Conservation (phyloP, 2,888 invertebrate species). For the Epinotia demarniana region DNA sequence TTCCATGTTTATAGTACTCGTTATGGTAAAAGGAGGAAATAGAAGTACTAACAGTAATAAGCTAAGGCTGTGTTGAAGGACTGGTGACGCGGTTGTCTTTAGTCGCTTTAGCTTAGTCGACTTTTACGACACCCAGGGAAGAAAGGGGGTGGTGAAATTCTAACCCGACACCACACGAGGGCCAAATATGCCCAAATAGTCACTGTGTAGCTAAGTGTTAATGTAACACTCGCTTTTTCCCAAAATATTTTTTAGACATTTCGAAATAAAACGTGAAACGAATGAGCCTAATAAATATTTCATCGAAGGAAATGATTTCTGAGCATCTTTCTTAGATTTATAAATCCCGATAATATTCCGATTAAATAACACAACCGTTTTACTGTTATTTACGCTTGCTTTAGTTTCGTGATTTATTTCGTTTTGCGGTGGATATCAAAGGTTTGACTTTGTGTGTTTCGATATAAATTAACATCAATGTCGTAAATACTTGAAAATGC, state of each 20-base stretch:
- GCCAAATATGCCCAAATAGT: too few species aligned
- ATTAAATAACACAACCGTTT: conserved; percentile 3
- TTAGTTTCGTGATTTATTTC: background rate
- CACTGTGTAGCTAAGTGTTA: too few species aligned
- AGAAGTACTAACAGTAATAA: background rate
- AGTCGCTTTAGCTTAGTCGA: too few species aligned
- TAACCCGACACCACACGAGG: too few species aligned
- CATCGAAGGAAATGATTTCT: conserved; percentile 25
- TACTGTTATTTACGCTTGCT: background rate
- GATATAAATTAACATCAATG: too few species aligned
- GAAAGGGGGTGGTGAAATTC: too few species aligned
- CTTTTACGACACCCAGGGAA: too few species aligned
- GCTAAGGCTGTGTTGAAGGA: background rate
- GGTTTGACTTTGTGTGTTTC: too few species aligned
- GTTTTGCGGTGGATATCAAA: background rate
- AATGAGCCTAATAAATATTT: conserved; percentile 33
- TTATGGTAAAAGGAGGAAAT: background rate
- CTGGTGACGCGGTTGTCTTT: too few species aligned
- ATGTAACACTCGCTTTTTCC: too few species aligned
- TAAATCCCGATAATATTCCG: conserved; percentile 9
- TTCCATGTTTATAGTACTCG: background rate
- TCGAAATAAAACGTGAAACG: background rate
- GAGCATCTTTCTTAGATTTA: background rate
- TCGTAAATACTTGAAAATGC: too few species aligned
- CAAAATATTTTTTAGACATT: background rate